These are phyloP conservation scores for Siniperca knerii DNA, from an alignment of 2,113 vertebrate species.

Conservation along the genomic window DNA sequence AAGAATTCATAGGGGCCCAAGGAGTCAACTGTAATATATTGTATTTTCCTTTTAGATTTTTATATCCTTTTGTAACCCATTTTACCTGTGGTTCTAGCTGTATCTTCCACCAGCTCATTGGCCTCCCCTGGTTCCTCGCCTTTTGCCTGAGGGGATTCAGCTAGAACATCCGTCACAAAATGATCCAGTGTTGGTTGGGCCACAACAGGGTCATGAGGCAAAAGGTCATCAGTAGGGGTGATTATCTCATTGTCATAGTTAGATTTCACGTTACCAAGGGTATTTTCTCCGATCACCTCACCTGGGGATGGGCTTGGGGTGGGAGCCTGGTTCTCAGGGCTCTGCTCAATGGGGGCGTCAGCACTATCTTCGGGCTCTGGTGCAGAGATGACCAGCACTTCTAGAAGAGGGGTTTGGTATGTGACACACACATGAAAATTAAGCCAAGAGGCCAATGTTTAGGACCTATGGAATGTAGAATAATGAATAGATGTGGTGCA, in stretches of 20 bases:
- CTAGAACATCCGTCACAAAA: constrained; percentile 49
- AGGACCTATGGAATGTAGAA: constrained; percentile 73
- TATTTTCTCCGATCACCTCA: constrained; percentile 48
- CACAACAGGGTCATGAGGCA: constrained; percentile 36
- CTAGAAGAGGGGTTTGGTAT: constrained; percentile 76
- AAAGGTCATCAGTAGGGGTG: constrained; percentile 61
- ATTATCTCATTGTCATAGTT: constrained; percentile 69
- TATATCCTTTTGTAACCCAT: not conserved
- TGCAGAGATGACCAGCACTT: constrained; percentile 61
- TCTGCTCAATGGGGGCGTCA: constrained; percentile 48
- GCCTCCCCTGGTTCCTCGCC: constrained; percentile 52
- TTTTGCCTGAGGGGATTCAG: constrained; percentile 45
- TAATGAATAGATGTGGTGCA: constrained; percentile 49
- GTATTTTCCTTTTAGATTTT: not conserved
- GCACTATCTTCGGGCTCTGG: constrained; percentile 36
- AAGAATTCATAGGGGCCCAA: not conserved
- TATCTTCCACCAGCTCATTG: constrained; percentile 64
- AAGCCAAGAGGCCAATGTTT: constrained; percentile 66
- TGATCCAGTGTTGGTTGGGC: constrained; percentile 57
- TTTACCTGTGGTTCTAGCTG: constrained; percentile 60
- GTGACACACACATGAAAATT: constrained; percentile 80
- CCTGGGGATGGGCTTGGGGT: constrained; percentile 34
- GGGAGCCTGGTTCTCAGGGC: constrained; percentile 42
- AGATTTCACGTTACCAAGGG: constrained; percentile 42
- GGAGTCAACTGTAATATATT: not conserved